These are phyloP conservation scores for Aelia acuminata DNA, from an alignment of 2,888 invertebrate genomes.

Conservation along the genomic window DNA sequence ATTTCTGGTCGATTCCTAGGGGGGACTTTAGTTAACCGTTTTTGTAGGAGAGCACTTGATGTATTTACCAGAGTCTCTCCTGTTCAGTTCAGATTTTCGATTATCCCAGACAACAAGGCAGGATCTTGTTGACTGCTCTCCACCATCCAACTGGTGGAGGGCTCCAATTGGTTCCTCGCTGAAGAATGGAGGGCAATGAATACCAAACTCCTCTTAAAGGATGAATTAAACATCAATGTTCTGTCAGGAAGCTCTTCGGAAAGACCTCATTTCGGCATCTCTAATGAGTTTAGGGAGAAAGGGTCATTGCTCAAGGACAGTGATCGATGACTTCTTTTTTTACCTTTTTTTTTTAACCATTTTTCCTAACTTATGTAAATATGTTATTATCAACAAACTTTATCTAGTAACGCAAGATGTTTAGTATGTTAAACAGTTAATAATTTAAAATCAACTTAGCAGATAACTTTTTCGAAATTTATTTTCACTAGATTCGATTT, in stretches of 20 bases:
- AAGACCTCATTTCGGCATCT: constrained; percentile 30
- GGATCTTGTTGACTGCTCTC: not conserved
- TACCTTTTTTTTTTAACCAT: not conserved
- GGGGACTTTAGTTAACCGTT: not conserved
- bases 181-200: constrained; percentile 40
- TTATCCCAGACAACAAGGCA: not conserved
- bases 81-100: not conserved
- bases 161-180: not conserved
- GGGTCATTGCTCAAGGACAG: not conserved
- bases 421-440: not conserved
- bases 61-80: not conserved
- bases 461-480: not conserved
- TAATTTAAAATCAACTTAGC: not conserved
- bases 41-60: not conserved
- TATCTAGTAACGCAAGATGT: not conserved
- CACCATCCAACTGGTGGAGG: not conserved
- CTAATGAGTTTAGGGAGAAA: not conserved
- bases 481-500: no score
- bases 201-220: constrained; percentile 29
- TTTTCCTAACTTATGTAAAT: no score
- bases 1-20: no score
- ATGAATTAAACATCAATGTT: constrained; percentile 33
- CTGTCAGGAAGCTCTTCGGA: not conserved
- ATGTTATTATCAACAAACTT: not conserved
- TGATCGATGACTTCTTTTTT: not conserved